Conservation (phyloP, 2,797 vertebrate species). For the Gallinago nigripennis region DNA sequence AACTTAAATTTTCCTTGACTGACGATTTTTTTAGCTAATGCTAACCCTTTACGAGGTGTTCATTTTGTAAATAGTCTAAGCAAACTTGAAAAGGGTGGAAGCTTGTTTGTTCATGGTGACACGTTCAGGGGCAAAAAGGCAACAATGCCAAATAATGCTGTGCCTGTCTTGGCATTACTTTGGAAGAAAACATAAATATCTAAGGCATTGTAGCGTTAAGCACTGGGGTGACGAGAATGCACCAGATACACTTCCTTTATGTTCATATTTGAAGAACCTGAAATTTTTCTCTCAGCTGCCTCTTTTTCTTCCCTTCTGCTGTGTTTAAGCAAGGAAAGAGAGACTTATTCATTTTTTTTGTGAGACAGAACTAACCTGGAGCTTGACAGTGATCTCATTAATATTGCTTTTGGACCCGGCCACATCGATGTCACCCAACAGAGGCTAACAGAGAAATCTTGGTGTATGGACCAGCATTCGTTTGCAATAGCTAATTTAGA, state of each 20-base stretch:
- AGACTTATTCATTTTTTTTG: background rate
- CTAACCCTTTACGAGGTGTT: background rate
- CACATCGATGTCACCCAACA: background rate
- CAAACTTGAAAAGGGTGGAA: background rate
- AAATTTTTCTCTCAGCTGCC: background rate
- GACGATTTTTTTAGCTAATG: background rate
- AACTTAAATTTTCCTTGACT: background rate
- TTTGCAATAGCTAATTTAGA: background rate
- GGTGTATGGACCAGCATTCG: background rate
- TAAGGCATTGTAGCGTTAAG: fast-evolving
- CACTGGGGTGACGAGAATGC: fast-evolving
- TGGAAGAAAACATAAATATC: background rate
- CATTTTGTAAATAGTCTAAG: background rate
- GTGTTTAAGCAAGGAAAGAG: background rate
- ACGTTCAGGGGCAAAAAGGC: background rate
- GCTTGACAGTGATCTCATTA: background rate
- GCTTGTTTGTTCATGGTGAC: background rate
- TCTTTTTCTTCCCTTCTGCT: background rate
- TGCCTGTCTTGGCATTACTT: background rate
- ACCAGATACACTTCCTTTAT: background rate
- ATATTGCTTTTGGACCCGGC: background rate
- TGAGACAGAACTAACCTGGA: background rate
- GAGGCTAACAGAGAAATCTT: background rate
- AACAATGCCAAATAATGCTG: background rate
- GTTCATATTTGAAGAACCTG: background rate